Base-by-base conservation (phyloP, 2,113 vertebrate genomes). In the Notechis scutatus region DNA sequence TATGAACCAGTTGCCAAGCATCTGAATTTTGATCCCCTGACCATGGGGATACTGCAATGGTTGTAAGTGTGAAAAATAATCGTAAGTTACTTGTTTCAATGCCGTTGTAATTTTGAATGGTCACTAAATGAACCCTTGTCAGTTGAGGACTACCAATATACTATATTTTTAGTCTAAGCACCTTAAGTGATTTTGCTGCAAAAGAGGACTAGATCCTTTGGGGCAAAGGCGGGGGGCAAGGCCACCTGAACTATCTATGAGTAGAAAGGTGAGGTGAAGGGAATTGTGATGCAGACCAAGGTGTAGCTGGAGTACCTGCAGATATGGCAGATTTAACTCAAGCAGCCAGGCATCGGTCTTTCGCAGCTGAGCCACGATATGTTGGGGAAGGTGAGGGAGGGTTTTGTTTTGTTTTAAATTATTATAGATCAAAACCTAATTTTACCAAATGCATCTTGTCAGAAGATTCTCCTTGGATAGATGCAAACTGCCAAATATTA, bases 401-500 rank as follows among this genome's bases (percentile, higher is more conserved):
- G 89, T 91, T 95, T 50, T 69, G 42, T 52, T 85, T 54, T 59
- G 15, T 59, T 57, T 85, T 29, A 0, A 18, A 4, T 95, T 96
- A 95, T 92, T 91, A 88, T 15, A 81, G 64, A 93, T 93, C 92
- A 93, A 94, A 92, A 64, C 34, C 18, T 55, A 5, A 10, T 92
- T 87, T 47, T 95, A 93, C 94, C 91, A 90, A 91, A 95, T 50
- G 93, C 15, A 59, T 55, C 85, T 87, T 95, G 90, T 95, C 93
- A 94, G 91, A 94, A 93, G 96, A 94, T 91, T 64, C 92, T 92
- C 92, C 92, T 50, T 57, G n/a, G 96, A 88, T 86, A 26, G 52
- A 90, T 85, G 85, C 92, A 74, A 93, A 90, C 90, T 94, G 96
- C 93, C 94, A 95, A 95, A 93, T 89, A 96, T n/a, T 92, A 42